Evolutionary conservation across 2,888 invertebrate genomes (phyloP).

Genomic region (Harmothoe impar): DNA sequence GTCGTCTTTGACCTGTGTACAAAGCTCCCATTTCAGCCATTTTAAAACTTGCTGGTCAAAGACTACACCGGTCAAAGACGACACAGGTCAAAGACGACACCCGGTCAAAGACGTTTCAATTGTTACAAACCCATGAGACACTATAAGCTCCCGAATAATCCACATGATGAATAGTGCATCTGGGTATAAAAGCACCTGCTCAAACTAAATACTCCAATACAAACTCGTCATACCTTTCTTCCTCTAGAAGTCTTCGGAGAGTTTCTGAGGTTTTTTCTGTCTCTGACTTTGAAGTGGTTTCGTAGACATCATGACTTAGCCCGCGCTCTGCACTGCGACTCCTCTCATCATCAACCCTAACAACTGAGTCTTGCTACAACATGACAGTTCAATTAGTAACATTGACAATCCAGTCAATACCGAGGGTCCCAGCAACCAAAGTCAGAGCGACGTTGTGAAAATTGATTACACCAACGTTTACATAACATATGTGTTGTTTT

Average conservation of each 20-base stretch:
- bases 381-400: constrained; percentile 36
- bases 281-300: neutral
- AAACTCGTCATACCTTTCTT: constrained; percentile 29
- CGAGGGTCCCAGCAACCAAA: neutral
- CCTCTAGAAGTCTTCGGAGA: constrained; percentile 45
- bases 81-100: too few species aligned
- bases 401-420: neutral
- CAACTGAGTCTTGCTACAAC: constrained; percentile 61
- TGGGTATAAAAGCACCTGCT: too few species aligned
- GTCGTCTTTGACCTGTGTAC: too few species aligned
- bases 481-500: neutral
- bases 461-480: neutral
- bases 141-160: too few species aligned
- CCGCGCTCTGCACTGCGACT: neutral
- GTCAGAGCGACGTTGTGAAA: neutral
- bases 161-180: neutral
- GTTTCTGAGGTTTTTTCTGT: constrained; percentile 61
- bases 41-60: too few species aligned
- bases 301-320: neutral
- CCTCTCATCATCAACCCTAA: constrained; percentile 49
- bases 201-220: too few species aligned
- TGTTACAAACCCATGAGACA: too few species aligned
- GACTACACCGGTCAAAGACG: too few species aligned
- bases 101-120: too few species aligned
- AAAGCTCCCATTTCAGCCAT: too few species aligned